Conservation (phyloP, 2,113 vertebrate genomes). For the human (Homo sapiens) region GRCh38 chrX:17623501-17624000, state of each 20-base stretch:
- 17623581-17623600: neutral
- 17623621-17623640: neutral
- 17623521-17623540: neutral
- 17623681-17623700: neutral
- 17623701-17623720: neutral
- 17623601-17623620: neutral
- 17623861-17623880: neutral
- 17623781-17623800: neutral
- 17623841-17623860: neutral
- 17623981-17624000: neutral
- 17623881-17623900: no score
- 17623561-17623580: neutral
- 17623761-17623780: neutral
- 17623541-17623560: neutral
- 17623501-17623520: neutral
- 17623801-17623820: neutral
- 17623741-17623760: neutral
- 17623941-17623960: neutral
- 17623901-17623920: neutral
- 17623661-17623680: neutral
- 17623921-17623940: neutral
- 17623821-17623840: neutral
- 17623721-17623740: neutral
- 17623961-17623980: neutral
- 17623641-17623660: neutral